Evolutionary conservation across 2,113 vertebrate species (phyloP), one percentile per base, ranked within the genome.

Genomic region (Okapia johnstoni): DNA sequence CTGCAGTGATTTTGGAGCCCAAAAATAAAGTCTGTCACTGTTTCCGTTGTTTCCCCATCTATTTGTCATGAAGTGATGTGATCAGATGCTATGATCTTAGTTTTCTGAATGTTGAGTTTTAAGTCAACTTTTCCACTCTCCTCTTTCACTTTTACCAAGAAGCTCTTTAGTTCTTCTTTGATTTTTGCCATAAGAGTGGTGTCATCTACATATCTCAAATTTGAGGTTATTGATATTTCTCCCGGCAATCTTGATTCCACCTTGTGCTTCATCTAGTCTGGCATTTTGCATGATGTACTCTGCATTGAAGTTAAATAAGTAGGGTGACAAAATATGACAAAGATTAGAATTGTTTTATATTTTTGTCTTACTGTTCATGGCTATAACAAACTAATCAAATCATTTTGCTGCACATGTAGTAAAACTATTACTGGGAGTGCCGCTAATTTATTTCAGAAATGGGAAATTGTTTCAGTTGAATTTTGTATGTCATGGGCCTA

Each of bases 81-180:
- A 70, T 4, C 19, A 70, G 63, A 70, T 70, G n/a, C n/a, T n/a
- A 70, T 40, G 19, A 36, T 36, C 66, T 70, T 70, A 70, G 66
- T 40, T 70, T 40, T 40, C 66, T 70, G 10, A 40, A 70, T 70
- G n/a, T 36, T 70, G 19, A 36, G 9, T 40, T 70, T 36, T 21
- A 70, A 12, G 19, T 23, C 19, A 70, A 70, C 19, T 23, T 70
- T 36, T 70, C 5, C n/a, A 23, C 5, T 12, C 19, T 40, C 5
- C 21, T 40, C 66, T 70, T 70, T 70, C 19, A 70, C n/a, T 40
- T 70, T 70, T n/a, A 70, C 21, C n/a, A 40, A 23, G 10, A 70
- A 1, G 1, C n/a, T 40, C n/a, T 40, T 40, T 70, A 70, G 19
- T 40, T 70, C n/a, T 60, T 60, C 58, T 40, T 70, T 0, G 0